Conservation (phyloP, 1,140 invertebrate species). For the Drosophila kepulauana region DNA sequence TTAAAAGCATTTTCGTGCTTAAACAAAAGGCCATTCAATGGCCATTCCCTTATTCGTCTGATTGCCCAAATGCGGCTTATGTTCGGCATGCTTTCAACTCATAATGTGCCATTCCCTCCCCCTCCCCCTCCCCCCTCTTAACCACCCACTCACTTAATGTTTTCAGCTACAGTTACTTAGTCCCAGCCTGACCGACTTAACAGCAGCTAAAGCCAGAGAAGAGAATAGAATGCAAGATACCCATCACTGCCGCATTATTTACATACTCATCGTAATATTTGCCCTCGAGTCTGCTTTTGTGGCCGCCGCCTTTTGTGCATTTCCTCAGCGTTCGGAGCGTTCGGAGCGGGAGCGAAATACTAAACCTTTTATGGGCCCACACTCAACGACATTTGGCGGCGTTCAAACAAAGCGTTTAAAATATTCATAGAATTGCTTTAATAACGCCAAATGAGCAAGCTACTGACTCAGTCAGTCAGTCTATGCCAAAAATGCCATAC, state of each 20-base stretch:
- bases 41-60: constrained; percentile 51
- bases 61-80: constrained; percentile 78
- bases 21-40: constrained; percentile 67
- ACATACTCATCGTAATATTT: constrained; percentile 60
- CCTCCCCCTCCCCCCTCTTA: background rate
- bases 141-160: no score
- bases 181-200: constrained; percentile 7
- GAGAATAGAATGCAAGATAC: constrained; percentile 27
- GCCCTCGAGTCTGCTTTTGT: constrained; percentile 38
- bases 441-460: constrained; percentile 76
- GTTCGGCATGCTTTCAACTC: constrained; percentile 37
- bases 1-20: constrained; percentile 79
- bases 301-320: constrained; percentile 24
- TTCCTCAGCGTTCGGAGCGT: constrained; percentile 22
- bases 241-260: constrained; percentile 58
- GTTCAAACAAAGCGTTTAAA: constrained; percentile 69
- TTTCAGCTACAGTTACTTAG: constrained; percentile 23
- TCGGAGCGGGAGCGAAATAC: constrained; percentile 51
- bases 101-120: constrained; percentile 19
- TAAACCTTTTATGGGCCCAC: constrained; percentile 67
- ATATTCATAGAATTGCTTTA: constrained; percentile 83
- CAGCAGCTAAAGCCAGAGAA: constrained; percentile 13
- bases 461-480: constrained; percentile 25
- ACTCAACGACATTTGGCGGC: constrained; percentile 1
- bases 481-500: constrained; percentile 35